Conservation (phyloP, 2,888 invertebrate species). For the Cyaniris semiargus region DNA sequence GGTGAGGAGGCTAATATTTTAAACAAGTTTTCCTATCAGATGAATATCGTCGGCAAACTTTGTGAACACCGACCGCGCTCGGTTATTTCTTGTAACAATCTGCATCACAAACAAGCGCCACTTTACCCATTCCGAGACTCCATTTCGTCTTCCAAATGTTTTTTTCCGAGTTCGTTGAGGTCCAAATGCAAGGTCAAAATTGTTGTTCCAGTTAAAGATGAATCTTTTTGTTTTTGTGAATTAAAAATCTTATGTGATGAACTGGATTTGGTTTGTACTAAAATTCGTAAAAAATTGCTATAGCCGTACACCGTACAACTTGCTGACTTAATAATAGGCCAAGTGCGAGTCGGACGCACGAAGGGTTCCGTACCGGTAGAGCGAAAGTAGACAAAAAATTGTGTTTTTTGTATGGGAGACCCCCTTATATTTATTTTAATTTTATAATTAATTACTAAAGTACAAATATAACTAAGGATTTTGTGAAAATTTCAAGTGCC, state of each 20-base stretch:
- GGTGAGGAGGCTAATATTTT: conserved; percentile 9
- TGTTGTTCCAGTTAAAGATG: background rate
- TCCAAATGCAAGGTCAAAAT: background rate
- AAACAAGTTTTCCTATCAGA: conserved; percentile 13
- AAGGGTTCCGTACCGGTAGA: no score
- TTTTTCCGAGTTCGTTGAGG: background rate
- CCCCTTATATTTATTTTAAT: no score
- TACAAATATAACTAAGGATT: no score
- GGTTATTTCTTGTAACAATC: conserved; percentile 18
- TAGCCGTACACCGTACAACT: no score
- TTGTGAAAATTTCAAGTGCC: no score
- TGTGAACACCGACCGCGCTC: background rate
- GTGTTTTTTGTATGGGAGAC: no score
- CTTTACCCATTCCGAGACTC: background rate
- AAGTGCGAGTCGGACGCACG: no score
- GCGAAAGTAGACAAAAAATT: no score
- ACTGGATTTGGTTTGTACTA: background rate
- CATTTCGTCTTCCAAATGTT: background rate
- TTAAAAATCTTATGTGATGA: background rate
- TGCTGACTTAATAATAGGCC: no score
- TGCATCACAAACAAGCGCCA: background rate
- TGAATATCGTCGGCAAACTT: background rate
- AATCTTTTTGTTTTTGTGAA: background rate
- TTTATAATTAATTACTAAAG: no score
- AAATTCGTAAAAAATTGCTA: no score